Evolutionary conservation across 1,140 invertebrate genomes (phyloP).

Genomic region (Nephotettix cincticeps): DNA sequence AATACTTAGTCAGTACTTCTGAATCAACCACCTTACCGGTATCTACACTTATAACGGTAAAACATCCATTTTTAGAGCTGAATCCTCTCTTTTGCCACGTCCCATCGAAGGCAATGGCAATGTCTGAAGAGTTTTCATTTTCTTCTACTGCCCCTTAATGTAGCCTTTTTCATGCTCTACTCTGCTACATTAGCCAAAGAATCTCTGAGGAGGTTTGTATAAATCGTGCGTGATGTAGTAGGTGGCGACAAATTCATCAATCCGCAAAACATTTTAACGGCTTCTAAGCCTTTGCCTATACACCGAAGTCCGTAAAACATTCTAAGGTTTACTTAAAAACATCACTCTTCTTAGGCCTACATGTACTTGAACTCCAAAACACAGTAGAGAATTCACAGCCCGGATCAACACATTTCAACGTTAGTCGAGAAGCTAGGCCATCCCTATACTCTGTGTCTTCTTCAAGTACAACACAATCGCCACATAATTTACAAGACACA

Average conservation of each 20-base stretch:
- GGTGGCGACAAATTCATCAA: background rate
- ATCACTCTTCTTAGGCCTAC: too few relatives aligned
- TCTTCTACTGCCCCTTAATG: background rate
- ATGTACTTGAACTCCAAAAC: too few relatives aligned
- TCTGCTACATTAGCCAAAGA: background rate
- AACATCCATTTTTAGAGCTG: constrained; percentile 23
- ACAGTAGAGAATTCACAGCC: too few relatives aligned
- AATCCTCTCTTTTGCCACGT: constrained; percentile 30
- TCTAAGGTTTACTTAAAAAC: background rate
- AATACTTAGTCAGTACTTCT: constrained; percentile 24
- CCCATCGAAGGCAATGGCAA: constrained; percentile 24
- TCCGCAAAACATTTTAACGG: background rate
- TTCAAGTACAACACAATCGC: too few relatives aligned
- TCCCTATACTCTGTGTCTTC: too few relatives aligned
- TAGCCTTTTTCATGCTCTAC: background rate
- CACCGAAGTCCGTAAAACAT: constrained; percentile 6
- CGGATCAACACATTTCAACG: too few relatives aligned
- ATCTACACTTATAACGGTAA: constrained; percentile 28
- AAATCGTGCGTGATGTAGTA: background rate
- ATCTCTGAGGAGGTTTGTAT: background rate
- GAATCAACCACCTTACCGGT: constrained; percentile 31
- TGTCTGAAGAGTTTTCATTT: background rate
- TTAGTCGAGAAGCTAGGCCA: too few relatives aligned
- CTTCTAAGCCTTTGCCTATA: background rate
- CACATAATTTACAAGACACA: too few relatives aligned